A percentile compares a stretch with the other conserved stretches of the same genome.
Evolutionary conservation across 2,113 vertebrate genomes (phyloP).

Genomic region (Bubo bubo): DNA sequence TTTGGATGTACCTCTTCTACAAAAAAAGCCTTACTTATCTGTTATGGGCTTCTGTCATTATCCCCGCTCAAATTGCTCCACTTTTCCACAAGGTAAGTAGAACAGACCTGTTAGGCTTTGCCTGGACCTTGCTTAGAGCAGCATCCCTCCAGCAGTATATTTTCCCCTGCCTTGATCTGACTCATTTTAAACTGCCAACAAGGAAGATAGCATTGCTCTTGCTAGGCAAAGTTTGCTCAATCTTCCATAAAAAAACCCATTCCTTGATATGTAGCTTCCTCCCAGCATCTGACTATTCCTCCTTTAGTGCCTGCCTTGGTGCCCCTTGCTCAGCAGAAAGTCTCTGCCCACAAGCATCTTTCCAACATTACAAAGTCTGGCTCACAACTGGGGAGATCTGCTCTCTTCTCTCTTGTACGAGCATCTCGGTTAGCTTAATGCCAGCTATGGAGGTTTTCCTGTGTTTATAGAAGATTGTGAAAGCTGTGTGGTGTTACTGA

Average conservation of each 20-base stretch:
- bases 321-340: neutral
- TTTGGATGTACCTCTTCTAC: neutral
- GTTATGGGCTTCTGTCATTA: neutral
- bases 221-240: neutral
- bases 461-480: neutral
- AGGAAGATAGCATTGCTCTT: neutral
- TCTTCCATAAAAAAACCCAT: fast-evolving
- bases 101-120: neutral
- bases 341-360: neutral
- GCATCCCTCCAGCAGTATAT: neutral
- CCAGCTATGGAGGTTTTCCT: neutral
- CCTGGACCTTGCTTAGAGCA: neutral
- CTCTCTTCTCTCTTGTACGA: neutral
- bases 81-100: neutral
- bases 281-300: neutral
- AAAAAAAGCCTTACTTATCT: neutral
- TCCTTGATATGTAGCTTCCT: neutral
- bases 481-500: neutral
- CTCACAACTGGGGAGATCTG: neutral
- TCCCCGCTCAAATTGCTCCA: neutral
- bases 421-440: neutral
- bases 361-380: neutral
- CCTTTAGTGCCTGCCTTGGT: neutral
- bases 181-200: neutral
- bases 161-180: neutral